Base-by-base conservation (phyloP, 2,797 vertebrate genomes). In the Staurois parvus region DNA sequence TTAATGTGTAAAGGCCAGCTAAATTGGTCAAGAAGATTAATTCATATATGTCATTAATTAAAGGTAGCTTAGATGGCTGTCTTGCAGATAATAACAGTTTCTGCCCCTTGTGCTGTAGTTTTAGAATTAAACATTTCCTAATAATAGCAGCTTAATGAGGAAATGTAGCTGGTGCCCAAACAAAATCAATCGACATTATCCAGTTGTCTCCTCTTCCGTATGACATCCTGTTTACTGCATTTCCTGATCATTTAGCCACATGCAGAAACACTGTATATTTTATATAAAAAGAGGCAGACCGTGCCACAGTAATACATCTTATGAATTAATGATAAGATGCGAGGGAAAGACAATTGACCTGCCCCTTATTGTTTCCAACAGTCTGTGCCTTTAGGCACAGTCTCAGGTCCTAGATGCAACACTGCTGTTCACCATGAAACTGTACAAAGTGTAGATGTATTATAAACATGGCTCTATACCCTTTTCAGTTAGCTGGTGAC, bases 91-190 rank as follows among this genome's bases (percentile, higher is more conserved):
- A 26, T 28, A 80, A 56, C n/a, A 24, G 32, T 56, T 67, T 76
- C 72, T 76, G 40, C 56, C 45, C 42, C 81, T 83, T 17, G 21
- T 8, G 66, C 26, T 68, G 72, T 26, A 26, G 32, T 69, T 52
- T 0, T 24, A 24, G 62, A 83, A 83, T 68, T 32, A 52, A 68
- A 15, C 29, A 56, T 79, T 79, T 79, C 76, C 68, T 79, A 84
- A 79, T 84, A 84, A 78, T 73, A 84, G 83, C 76, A 17, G n/a
- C 52, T 73, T 79, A 72, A 79, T 79, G 68, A 84, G 83, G 32
- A 84, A 84, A 69, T 79, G 37, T 64, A 72, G 56, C 76, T 64
- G 52, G 74, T 72, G 75, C 76, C 45, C 15, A 24, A 77, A 42
- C 66, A 62, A 52, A 78, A 84, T 72, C 52, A 73, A 64, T 64